Evolutionary conservation across 2,797 vertebrate species (phyloP).

Genomic region (Sphenopsis melanotis): DNA sequence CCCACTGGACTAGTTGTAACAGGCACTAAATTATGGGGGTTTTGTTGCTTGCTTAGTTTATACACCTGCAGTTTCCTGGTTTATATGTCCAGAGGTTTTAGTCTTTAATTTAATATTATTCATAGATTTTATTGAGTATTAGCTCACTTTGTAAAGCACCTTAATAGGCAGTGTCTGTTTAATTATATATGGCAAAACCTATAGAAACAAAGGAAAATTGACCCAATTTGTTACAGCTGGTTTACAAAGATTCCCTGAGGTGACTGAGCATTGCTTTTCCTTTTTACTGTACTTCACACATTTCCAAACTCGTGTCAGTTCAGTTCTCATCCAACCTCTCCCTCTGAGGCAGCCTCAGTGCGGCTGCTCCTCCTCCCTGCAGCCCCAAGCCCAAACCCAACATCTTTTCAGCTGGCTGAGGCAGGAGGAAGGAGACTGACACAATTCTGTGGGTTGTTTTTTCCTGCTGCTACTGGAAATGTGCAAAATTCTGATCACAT

Average conservation of each 20-base stretch:
- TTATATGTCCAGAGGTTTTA: neutral
- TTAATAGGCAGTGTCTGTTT: neutral
- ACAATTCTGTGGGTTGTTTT: neutral
- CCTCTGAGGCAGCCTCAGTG: neutral
- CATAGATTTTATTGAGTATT: conserved; percentile 11
- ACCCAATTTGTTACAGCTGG: neutral
- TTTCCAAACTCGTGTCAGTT: neutral
- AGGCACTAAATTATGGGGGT: neutral
- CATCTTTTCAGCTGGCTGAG: neutral
- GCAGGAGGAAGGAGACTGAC: neutral
- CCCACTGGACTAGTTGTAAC: neutral
- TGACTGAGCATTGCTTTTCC: neutral
- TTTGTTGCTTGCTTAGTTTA: conserved; percentile 35
- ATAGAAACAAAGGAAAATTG: conserved; percentile 19
- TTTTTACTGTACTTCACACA: neutral
- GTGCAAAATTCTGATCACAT: neutral
- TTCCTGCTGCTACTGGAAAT: neutral
- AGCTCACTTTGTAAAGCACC: neutral
- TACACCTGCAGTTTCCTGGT: conserved; percentile 22
- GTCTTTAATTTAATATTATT: conserved; percentile 50
- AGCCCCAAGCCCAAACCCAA: neutral
- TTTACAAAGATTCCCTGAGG: neutral
- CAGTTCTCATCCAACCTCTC: neutral
- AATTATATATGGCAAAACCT: conserved; percentile 13
- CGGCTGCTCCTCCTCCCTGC: neutral